phyloP scores from a whole-genome alignment of 2,888 invertebrate genomes.

The Nineta flava region DNA sequence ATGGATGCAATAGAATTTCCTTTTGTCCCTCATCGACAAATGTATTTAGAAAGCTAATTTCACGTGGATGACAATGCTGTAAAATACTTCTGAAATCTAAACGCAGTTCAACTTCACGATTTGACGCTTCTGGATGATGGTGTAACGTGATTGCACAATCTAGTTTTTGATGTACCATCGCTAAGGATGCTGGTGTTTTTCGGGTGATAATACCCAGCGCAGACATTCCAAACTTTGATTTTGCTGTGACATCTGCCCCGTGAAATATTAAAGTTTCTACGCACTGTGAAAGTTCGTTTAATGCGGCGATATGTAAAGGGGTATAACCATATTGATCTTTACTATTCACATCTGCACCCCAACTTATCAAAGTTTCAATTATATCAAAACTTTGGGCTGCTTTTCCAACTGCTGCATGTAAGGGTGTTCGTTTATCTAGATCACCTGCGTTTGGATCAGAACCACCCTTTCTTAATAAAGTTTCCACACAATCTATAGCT shows the following conservation, averaged over 20 bases:
- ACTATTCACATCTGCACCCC: slow-evolving; percentile 69
- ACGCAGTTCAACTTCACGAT: slow-evolving; percentile 65
- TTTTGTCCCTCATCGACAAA: slow-evolving; percentile 82
- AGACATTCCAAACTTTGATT: slow-evolving; percentile 73
- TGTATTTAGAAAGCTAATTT: slow-evolving; percentile 73
- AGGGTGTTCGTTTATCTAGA: slow-evolving; percentile 62
- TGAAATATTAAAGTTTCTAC: slow-evolving; percentile 70
- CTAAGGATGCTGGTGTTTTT: slow-evolving; percentile 72
- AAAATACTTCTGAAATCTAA: slow-evolving; percentile 68
- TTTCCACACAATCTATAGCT: slow-evolving; percentile 66
- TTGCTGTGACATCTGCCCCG: slow-evolving; percentile 78
- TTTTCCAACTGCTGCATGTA: slow-evolving; percentile 75
- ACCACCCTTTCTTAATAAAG: slow-evolving; percentile 53
- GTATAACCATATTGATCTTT: slow-evolving; percentile 77
- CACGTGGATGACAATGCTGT: slow-evolving; percentile 68
- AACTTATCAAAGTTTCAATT: slow-evolving; percentile 58
- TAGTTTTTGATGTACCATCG: slow-evolving; percentile 65
- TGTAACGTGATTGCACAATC: slow-evolving; percentile 67
- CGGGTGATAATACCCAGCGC: slow-evolving; percentile 72
- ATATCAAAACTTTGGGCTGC: slow-evolving; percentile 67
- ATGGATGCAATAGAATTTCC: slow-evolving; percentile 68
- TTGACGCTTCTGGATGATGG: slow-evolving; percentile 59
- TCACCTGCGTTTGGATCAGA: slow-evolving; percentile 68
- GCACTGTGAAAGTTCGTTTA: slow-evolving; percentile 71
- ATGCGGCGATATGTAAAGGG: slow-evolving; percentile 68